Base-by-base conservation (phyloP, 2,113 vertebrate species). In the Salvelinus alpinus region DNA sequence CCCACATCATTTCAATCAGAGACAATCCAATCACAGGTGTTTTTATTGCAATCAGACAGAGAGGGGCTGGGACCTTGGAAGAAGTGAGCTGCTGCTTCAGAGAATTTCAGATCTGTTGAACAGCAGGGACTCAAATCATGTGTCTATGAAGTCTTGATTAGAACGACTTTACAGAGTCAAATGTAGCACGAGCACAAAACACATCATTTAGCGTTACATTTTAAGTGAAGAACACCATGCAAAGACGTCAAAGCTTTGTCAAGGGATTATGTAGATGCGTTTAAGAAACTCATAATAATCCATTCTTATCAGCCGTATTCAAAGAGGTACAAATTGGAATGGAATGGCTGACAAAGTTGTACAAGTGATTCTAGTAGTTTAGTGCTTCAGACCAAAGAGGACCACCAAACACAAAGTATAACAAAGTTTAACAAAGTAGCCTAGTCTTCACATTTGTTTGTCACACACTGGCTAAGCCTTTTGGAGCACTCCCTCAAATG, bases 291-390 rank as follows among this genome's bases (percentile, higher is more conserved):
- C 44, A 74, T 77, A 78, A 88, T 91, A 88, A 91, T 90, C 89
- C 86, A 88, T 91, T 87, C 87, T 90, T 91, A 91, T 90, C 89
- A 86, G 84, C 85, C 82, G 81, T 89, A 79, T 92, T 92, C 81
- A 91, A 89, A 92, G 83, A 82, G 82, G 83, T 80, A 88, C 80
- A 81, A 85, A 90, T 87, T 85, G 85, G 80, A 86, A 84, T 80
- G 72, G 83, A 90, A 88, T 86, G 38, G 79, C 70, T 80, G 76
- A 86, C 16, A 22, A 84, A 75, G 74, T 81, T 82, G 20, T 72
- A 73, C 81, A 87, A 85, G 85, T 78, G 84, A 79, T 74, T 34
- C 8, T 34, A 34, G 34, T 34, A 34, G 34, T 34, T 34, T 34
- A 34, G 82, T 88, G 80, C 79, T 88, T 86, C 84, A 83, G 82